phyloP scores from a whole-genome alignment of 2,797 vertebrate genomes.

The Enteromius argenteus region DNA sequence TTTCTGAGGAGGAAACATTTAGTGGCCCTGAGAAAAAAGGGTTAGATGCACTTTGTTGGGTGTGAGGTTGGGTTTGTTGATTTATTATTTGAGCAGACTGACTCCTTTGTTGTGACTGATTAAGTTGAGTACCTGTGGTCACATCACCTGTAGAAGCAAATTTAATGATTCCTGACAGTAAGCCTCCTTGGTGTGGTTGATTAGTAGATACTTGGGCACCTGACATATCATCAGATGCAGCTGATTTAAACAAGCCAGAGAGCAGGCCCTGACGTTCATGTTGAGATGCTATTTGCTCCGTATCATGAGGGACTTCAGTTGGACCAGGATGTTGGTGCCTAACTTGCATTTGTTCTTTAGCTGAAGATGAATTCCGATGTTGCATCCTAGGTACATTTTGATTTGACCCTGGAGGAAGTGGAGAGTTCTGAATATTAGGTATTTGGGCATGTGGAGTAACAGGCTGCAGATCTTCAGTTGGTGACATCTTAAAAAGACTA shows the following conservation, averaged over 20 bases:
- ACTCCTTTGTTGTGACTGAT: slow-evolving; percentile 59
- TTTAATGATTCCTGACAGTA: slow-evolving; percentile 81
- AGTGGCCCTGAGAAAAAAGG: slow-evolving; percentile 75
- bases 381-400: slow-evolving; percentile 59
- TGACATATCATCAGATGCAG: slow-evolving; percentile 63
- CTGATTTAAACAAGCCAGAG: slow-evolving; percentile 75
- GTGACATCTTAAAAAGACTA: slow-evolving; percentile 70
- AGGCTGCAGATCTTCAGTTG: slow-evolving; percentile 54
- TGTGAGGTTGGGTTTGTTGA: slow-evolving; percentile 54
- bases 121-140: slow-evolving; percentile 60
- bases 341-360: slow-evolving; percentile 51
- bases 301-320: slow-evolving; percentile 38
- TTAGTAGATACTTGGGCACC: slow-evolving; percentile 45
- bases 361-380: slow-evolving; percentile 51
- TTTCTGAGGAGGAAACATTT: slow-evolving; percentile 82
- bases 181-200: slow-evolving; percentile 73
- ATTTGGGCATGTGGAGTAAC: slow-evolving; percentile 23
- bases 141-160: slow-evolving; percentile 73
- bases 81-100: slow-evolving; percentile 61
- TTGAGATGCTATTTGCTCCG: slow-evolving; percentile 62
- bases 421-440: slow-evolving; percentile 26
- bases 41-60: slow-evolving; percentile 65
- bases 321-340: slow-evolving; percentile 61
- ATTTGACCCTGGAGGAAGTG: slow-evolving; percentile 57
- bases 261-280: slow-evolving; percentile 69